Conservation (phyloP, 2,113 vertebrate species). For the Vicugna pacos region DNA sequence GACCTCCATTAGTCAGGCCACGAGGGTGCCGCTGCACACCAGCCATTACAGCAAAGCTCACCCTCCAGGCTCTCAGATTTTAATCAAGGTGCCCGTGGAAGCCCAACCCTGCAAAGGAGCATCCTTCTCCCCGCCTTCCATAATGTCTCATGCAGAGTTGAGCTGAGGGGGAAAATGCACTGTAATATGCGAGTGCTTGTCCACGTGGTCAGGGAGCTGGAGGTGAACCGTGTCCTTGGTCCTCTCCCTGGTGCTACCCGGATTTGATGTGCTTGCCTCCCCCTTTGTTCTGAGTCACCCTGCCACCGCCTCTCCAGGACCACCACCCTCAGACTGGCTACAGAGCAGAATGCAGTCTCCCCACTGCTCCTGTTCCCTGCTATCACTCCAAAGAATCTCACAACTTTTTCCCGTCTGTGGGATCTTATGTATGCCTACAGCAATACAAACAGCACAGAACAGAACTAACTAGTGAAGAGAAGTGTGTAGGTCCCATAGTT, state of each 20-base stretch:
- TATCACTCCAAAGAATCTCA: not conserved
- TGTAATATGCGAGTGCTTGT: fast-evolving
- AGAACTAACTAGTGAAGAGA: not conserved
- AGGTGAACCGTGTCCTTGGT: not conserved
- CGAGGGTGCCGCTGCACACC: not conserved
- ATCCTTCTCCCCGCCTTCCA: not conserved
- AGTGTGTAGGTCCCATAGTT: not conserved
- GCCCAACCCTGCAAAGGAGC: not conserved
- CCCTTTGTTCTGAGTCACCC: not conserved
- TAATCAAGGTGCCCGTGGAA: not conserved
- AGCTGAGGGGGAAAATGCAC: not conserved
- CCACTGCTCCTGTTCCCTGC: too few species aligned
- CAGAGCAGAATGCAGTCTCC: not conserved
- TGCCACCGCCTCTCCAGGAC: not conserved
- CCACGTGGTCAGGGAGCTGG: not conserved
- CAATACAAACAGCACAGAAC: not conserved
- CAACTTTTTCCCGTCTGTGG: not conserved
- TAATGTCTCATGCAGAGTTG: not conserved
- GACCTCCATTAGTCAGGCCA: not conserved
- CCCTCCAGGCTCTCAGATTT: not conserved
- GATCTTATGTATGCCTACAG: not conserved
- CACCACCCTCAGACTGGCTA: not conserved
- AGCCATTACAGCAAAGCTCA: not conserved
- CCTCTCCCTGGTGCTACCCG: not conserved
- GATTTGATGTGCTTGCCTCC: not conserved